Percentiles rank a stretch among this genome's conserved stretches.
These are phyloP conservation scores for Cephalopterus ornatus DNA, from an alignment of 2,113 vertebrate genomes.

Conservation along the genomic window DNA sequence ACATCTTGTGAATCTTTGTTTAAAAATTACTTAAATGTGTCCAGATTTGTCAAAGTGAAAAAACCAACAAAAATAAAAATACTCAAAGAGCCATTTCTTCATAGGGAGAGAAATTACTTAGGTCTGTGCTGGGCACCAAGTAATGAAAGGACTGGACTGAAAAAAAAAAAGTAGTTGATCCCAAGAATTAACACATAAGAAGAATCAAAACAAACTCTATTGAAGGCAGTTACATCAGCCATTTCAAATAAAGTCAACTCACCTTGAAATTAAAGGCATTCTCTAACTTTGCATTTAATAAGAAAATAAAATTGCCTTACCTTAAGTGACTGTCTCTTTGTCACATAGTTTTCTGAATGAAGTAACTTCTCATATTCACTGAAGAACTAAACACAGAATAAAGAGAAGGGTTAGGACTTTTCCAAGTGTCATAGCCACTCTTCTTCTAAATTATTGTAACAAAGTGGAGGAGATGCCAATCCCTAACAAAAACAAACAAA, in stretches of 20 bases:
- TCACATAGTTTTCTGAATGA: constrained; percentile 89
- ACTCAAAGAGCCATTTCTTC: neutral
- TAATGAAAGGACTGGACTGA: neutral
- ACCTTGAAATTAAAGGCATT: neutral
- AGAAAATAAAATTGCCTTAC: constrained; percentile 48
- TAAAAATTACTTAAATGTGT: neutral
- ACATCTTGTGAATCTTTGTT: neutral
- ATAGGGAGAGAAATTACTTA: neutral
- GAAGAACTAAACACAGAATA: constrained; percentile 78
- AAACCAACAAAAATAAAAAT: neutral
- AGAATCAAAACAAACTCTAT: neutral
- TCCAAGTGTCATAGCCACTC: neutral
- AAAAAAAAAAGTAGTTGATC: neutral
- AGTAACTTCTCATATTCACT: constrained; percentile 88
- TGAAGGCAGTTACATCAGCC: neutral
- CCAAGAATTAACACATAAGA: neutral
- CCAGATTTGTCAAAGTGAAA: neutral
- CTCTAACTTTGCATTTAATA: neutral
- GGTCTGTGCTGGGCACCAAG: neutral
- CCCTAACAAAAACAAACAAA: neutral
- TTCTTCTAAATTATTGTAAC: neutral
- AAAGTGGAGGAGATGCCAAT: neutral
- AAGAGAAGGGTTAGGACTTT: neutral
- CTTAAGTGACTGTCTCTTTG: constrained; percentile 87
- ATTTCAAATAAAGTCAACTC: neutral